Base-by-base conservation (phyloP, 35 echinoderm and acorn worm species). In the Apostichopus californicus region DNA sequence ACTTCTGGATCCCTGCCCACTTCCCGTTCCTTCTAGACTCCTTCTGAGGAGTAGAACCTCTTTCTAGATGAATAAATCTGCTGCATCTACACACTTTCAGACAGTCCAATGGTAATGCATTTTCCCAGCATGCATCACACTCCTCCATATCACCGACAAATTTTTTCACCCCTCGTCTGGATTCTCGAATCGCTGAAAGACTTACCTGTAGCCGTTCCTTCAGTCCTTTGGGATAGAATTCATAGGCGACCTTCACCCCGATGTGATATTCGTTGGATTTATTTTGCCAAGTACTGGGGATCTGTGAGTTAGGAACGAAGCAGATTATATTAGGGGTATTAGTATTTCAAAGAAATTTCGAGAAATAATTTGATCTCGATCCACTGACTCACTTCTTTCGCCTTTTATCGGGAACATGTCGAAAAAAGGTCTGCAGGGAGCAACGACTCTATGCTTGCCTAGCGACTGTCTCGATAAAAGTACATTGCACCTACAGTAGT, bases 151-250 rank as follows among this genome's bases (percentile, higher is more conserved):
- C 34, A 46, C 0, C 2, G 34, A 46, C 34, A 0, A 46, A 46
- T 46, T 46, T 46, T 46, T 46, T 3, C 34, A 2, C 2, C 34
- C 34, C 34, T 46, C 34, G 7, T 61, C 8, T 61, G 12, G 8
- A 11, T 61, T 61, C 58, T 61, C 5, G 58, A 46, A 46, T 46
- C 34, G 34, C 34, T 18, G 71, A 7, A 75, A 20, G 7, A 56
- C 61, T 89, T 66, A 98, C 96, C 91, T 98, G 96, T 66, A 98
- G 73, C 46, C 97, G 61, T 61, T 98, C 97, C 85, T 98, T 98
- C 55, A 98, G 92, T 1, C 91, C 93, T 85, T 98, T 98, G 9
- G 97, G 97, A 78, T 91, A 98, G 11, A 98, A 64, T 78, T 96
- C 95, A 84, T 96, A 98, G 12, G 91, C 97, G 86, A 96, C 95